A percentile compares a stretch with the other conserved stretches of the same genome.
Evolutionary conservation across 2,888 invertebrate species (phyloP).

Genomic region (Saturnia japonica): DNA sequence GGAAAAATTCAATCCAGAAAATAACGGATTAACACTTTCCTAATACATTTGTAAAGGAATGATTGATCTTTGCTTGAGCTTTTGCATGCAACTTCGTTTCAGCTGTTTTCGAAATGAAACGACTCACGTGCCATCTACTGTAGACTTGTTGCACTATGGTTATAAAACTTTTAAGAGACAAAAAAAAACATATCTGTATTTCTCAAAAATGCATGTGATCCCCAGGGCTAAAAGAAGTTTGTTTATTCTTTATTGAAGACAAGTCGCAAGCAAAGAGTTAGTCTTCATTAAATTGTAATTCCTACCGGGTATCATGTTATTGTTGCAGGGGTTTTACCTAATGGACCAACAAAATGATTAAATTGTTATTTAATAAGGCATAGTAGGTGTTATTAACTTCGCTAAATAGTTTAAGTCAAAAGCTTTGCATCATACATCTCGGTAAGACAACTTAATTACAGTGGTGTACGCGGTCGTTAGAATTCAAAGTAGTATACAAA

Average conservation of each 20-base stretch:
- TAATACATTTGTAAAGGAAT: too few relatives aligned
- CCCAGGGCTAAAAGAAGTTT: too few relatives aligned
- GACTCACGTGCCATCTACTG: too few relatives aligned
- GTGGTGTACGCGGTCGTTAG: neutral
- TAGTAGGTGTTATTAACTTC: neutral
- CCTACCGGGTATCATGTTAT: neutral
- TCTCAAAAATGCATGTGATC: too few relatives aligned
- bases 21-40: neutral
- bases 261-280: neutral
- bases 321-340: neutral
- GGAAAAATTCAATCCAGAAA: neutral
- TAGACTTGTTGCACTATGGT: too few relatives aligned
- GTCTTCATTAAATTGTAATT: neutral
- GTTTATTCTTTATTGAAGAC: neutral
- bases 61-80: too few relatives aligned
- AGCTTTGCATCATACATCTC: constrained; percentile 8
- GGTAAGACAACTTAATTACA: neutral
- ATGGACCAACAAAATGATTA: neutral
- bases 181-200: too few relatives aligned
- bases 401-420: constrained; percentile 3
- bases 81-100: too few relatives aligned
- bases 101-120: too few relatives aligned
- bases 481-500: neutral
- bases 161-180: too few relatives aligned
- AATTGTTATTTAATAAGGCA: neutral